Evolutionary conservation across 2,113 vertebrate species (phyloP), one percentile per base, ranked within the genome.

Genomic region (Calidris pygmaea): DNA sequence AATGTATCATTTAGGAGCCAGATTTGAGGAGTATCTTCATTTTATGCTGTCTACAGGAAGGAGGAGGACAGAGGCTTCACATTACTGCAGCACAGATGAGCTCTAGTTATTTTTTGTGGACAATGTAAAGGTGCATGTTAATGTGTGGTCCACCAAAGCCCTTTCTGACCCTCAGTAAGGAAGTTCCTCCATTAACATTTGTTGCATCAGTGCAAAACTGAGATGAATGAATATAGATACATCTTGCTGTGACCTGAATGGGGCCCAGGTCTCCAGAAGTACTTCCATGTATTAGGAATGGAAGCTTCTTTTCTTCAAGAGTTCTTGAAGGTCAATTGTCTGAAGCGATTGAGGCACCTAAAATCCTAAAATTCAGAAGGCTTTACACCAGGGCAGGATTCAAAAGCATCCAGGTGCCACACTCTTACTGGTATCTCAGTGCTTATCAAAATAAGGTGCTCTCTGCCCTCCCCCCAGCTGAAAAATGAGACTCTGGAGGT

Each of bases 11-110:
- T 37, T 16, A 82, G 85, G 70, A 55, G 78, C 85, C 85, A 91
- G 82, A 90, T 82, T 82, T 79, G 87, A 95, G 85, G 29, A 87
- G 58, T 76, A 79, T 87, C 92, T 96, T 87, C 70, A 65, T 75
- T 75, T 91, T 76, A 14, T 76, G 59, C 66, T 94, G 90, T 67
- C 26, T 90, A 78, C 48, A 82, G 62, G 74, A 91, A 85, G 82
- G 29, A 94, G 60, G 52, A 75, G 52, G 35, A 58, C 48, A 82
- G n/a, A 52, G 43, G 62, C 39, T 60, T 93, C 82, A 35, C 37
- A 7, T 89, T 81, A 52, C 58, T 66, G 41, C 47, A 70, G 75
- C 53, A 47, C 30, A 70, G 74, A 85, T 23, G 32, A 95, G 16
- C 37, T 60, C 48, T 82, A 48, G 71, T 63, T 39, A 18, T n/a